Conservation (phyloP, 2,888 invertebrate species). For the Neelides folsomi region DNA sequence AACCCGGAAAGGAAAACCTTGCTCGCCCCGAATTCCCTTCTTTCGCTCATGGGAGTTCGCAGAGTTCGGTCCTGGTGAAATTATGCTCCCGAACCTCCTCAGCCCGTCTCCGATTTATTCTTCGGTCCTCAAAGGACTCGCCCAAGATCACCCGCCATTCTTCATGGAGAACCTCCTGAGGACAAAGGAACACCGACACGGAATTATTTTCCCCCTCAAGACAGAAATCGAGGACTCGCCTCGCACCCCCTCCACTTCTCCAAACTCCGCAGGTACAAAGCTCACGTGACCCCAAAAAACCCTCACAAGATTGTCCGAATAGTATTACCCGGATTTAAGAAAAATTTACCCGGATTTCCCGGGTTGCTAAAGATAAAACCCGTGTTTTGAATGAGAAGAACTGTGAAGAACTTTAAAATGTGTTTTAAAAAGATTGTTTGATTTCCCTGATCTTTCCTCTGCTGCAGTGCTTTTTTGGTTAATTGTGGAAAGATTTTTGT, state of each 20-base stretch:
- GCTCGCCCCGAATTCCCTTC: not conserved
- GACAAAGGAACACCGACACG: conserved; percentile 17
- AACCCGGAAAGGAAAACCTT: not conserved
- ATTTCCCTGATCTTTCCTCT: too few species aligned
- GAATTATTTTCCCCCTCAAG: conserved; percentile 12
- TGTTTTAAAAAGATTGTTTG: too few species aligned
- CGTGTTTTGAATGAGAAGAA: too few species aligned
- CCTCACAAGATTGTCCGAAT: too few species aligned
- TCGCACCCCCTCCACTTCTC: conserved; percentile 16
- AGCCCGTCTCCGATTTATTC: conserved; percentile 27
- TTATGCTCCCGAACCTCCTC: conserved; percentile 32
- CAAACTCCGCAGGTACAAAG: conserved; percentile 7
- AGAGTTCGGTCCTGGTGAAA: not conserved
- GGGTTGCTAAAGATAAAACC: too few species aligned
- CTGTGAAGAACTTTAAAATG: too few species aligned
- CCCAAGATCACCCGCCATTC: conserved; percentile 13
- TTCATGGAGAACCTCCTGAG: conserved; percentile 27
- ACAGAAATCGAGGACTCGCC: conserved; percentile 18
- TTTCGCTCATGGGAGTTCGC: not conserved
- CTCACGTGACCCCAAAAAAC: too few species aligned
- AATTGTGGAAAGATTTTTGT: too few species aligned
- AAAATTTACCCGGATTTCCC: too few species aligned
- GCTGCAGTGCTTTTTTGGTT: too few species aligned
- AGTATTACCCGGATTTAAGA: too few species aligned
- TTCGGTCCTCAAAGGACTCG: conserved; percentile 21